A percentile compares a stretch with the other conserved stretches of the same genome.
Conservation (phyloP, 2,113 vertebrate species). For the Scartelaos histophorus region DNA sequence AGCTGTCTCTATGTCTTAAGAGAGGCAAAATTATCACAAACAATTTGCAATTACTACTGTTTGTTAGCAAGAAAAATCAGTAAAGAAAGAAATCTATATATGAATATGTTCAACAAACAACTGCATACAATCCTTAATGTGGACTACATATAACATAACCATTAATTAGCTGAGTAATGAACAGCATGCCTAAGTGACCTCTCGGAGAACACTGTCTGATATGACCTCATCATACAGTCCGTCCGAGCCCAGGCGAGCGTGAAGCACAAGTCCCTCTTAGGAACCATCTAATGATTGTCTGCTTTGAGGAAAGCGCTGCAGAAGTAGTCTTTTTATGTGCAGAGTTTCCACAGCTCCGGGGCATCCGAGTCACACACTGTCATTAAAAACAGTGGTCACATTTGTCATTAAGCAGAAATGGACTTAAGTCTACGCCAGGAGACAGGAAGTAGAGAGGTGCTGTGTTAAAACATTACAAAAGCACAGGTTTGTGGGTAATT, state of each 20-base stretch:
- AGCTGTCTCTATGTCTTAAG: too few relatives aligned
- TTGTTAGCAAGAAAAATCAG: not conserved
- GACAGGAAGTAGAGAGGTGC: not conserved
- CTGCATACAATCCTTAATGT: not conserved
- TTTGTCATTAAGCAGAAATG: conserved; percentile 35
- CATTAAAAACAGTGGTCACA: conserved; percentile 35
- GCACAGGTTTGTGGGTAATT: not conserved
- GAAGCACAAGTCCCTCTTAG: conserved; percentile 31
- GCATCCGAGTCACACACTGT: conserved; percentile 32
- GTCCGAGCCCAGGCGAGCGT: conserved; percentile 20
- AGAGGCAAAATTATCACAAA: too few relatives aligned
- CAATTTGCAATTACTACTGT: not conserved
- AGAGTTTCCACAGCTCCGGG: conserved; percentile 31
- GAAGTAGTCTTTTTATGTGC: not conserved
- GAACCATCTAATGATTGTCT: conserved; percentile 34
- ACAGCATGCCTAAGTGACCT: conserved; percentile 32
- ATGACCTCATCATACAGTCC: not conserved
- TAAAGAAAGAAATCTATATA: too few relatives aligned
- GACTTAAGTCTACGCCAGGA: conserved; percentile 9
- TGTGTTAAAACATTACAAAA: conserved; percentile 14
- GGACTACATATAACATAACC: not conserved
- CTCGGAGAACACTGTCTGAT: not conserved
- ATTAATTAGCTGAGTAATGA: conserved; percentile 9
- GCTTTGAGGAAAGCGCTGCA: conserved; percentile 28
- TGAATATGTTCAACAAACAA: not conserved